Conservation (phyloP, 2,888 invertebrate species). For the Athalia cordata region DNA sequence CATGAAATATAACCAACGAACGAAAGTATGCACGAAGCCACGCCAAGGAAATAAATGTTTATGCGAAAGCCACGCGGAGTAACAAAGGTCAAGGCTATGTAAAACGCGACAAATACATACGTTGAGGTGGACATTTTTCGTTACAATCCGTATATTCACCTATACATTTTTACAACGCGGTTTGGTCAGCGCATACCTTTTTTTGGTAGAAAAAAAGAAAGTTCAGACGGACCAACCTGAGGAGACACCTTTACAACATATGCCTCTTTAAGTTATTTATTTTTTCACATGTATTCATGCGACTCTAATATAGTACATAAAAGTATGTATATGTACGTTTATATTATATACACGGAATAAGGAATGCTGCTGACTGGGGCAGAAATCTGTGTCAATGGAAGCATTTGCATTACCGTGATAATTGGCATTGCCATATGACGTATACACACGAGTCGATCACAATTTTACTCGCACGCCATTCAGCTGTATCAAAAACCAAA, state of each 20-base stretch:
- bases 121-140: no score
- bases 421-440: constrained; percentile 43
- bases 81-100: constrained; percentile 29
- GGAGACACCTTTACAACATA: not conserved
- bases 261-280: not conserved
- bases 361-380: constrained; percentile 37
- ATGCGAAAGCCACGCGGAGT: constrained; percentile 31
- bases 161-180: no score
- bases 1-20: not conserved
- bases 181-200: not conserved
- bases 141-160: no score
- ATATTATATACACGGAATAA: constrained; percentile 31
- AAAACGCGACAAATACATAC: not conserved
- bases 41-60: not conserved
- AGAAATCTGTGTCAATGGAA: constrained; percentile 45
- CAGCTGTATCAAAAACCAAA: not conserved
- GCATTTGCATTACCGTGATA: constrained; percentile 44
- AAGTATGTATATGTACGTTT: not conserved
- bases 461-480: constrained; percentile 32
- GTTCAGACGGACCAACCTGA: not conserved
- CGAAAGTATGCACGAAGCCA: not conserved
- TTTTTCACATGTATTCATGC: not conserved
- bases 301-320: constrained; percentile 40
- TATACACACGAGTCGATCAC: constrained; percentile 32
- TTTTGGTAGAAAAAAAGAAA: constrained; percentile 14